Conservation (phyloP, 92 coral and sea anemone species). For the Epizoanthus scotinus region DNA sequence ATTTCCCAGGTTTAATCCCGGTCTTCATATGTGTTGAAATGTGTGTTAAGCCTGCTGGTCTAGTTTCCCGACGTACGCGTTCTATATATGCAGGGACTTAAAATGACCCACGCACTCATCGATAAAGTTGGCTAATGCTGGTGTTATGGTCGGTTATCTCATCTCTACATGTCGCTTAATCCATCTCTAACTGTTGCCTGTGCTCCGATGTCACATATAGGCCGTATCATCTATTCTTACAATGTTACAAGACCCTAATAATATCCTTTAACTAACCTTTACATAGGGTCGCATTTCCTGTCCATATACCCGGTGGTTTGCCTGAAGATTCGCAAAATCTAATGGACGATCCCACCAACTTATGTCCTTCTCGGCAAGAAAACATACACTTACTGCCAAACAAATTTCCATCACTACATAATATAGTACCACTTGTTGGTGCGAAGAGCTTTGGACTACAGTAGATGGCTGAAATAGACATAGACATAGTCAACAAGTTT, state of each 20-base stretch:
- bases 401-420: conserved; percentile 48
- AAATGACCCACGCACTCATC: too few relatives aligned
- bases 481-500: neutral
- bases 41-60: too few relatives aligned
- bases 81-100: too few relatives aligned
- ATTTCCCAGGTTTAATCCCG: too few relatives aligned
- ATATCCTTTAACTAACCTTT: conserved; percentile 20
- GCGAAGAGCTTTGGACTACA: conserved; percentile 49
- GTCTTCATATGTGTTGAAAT: too few relatives aligned
- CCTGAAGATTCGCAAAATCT: conserved; percentile 49
- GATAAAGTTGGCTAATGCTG: too few relatives aligned
- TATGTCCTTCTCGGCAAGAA: conserved; percentile 47
- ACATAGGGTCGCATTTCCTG: conserved; percentile 59
- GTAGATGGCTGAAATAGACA: conserved; percentile 34
- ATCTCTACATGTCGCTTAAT: too few relatives aligned
- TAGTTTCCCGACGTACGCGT: too few relatives aligned
- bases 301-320: conserved; percentile 52
- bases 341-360: conserved; percentile 31
- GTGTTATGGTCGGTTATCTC: too few relatives aligned
- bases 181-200: too few relatives aligned
- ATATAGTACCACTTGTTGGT: conserved; percentile 55
- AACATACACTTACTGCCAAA: conserved; percentile 59
- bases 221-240: too few relatives aligned
- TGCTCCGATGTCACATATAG: too few relatives aligned
- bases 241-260: neutral